Evolutionary conservation across 2,113 vertebrate genomes (phyloP).

Genomic region (Machaerirhynchus nigripectus): DNA sequence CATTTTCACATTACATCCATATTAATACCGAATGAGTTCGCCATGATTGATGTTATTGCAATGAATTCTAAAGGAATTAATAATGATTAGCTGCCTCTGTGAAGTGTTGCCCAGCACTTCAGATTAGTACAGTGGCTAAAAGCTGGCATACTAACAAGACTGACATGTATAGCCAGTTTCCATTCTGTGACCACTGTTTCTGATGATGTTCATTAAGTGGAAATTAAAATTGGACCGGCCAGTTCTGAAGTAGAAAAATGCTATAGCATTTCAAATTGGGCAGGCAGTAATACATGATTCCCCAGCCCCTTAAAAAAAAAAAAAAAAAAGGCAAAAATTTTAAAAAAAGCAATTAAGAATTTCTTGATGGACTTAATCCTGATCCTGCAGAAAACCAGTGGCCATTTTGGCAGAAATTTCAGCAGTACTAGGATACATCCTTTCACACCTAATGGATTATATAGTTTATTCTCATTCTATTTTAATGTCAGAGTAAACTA

Average conservation of each 20-base stretch:
- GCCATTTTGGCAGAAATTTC: not conserved
- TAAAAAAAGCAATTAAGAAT: not conserved
- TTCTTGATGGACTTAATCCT: not conserved
- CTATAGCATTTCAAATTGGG: not conserved
- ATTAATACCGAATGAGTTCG: slow-evolving; percentile 77
- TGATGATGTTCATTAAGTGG: not conserved
- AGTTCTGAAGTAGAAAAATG: not conserved
- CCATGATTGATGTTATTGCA: slow-evolving; percentile 79
- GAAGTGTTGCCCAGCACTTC: slow-evolving; percentile 67
- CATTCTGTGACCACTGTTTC: not conserved
- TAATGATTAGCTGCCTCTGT: slow-evolving; percentile 76
- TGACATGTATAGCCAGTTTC: not conserved
- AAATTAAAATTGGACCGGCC: not conserved
- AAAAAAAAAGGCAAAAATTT: not conserved
- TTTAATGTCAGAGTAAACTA: not conserved
- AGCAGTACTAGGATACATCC: not conserved
- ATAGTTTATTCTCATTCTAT: not conserved
- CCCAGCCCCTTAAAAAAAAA: not conserved
- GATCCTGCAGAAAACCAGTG: not conserved
- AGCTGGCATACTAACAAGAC: slow-evolving; percentile 26
- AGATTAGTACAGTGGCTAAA: slow-evolving; percentile 53
- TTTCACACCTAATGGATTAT: not conserved
- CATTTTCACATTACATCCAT: slow-evolving; percentile 78
- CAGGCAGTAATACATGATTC: not conserved
- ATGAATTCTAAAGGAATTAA: slow-evolving; percentile 82